Percentiles rank a stretch among this genome's conserved stretches.
Conservation (phyloP, 1,140 invertebrate species). For the Zaprionus ornatus region DNA sequence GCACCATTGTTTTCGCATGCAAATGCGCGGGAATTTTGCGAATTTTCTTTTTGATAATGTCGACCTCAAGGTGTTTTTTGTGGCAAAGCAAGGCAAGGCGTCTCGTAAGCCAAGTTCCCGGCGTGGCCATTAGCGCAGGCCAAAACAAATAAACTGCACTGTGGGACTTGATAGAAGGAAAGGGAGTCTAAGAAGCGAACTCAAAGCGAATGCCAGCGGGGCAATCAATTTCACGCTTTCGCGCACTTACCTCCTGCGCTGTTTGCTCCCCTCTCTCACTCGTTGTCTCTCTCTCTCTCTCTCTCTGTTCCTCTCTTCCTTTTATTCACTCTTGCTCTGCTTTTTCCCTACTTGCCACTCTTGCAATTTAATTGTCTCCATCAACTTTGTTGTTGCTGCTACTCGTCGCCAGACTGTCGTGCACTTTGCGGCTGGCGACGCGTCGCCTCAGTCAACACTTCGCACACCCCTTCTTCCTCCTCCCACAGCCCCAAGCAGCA, state of each 20-base stretch:
- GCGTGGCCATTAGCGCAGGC: constrained; percentile 32
- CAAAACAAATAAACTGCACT: constrained; percentile 41
- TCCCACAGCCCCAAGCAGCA: constrained; percentile 6
- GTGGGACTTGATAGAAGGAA: constrained; percentile 10
- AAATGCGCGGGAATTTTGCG: constrained; percentile 21
- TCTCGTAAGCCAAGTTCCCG: constrained; percentile 16
- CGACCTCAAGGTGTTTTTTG: constrained; percentile 18
- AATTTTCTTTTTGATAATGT: constrained; percentile 6
- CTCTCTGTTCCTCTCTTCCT: constrained; percentile 8
- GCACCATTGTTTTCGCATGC: constrained; percentile 23
- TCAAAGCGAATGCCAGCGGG: constrained; percentile 53
- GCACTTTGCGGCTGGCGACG: constrained; percentile 44
- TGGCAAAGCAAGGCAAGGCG: neutral
- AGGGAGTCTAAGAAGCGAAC: constrained; percentile 3
- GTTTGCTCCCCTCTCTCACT: neutral
- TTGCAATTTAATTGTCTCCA: constrained; percentile 66
- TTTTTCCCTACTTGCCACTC: constrained; percentile 19
- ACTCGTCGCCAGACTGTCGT: constrained; percentile 39
- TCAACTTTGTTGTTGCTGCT: constrained; percentile 18
- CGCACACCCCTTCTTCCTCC: constrained; percentile 15
- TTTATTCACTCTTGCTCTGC: constrained; percentile 34
- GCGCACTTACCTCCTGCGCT: constrained; percentile 14
- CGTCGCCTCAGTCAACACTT: constrained; percentile 9
- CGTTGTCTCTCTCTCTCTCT: neutral
- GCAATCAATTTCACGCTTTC: constrained; percentile 72